phyloP scores from a whole-genome alignment of 2,113 vertebrate species.

The Tapirus terrestris region DNA sequence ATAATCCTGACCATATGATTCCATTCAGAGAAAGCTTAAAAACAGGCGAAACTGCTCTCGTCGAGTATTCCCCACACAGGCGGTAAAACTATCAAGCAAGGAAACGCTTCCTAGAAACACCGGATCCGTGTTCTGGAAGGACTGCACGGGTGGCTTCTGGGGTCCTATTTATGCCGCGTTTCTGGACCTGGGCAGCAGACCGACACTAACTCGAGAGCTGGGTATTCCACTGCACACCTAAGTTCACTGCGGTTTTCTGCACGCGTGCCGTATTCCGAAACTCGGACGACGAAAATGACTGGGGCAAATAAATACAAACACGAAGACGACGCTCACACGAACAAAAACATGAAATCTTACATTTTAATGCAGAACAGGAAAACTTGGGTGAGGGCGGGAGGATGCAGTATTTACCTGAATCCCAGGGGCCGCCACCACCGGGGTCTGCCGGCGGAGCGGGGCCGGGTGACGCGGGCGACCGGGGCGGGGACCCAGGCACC shows the following conservation, averaged over 20 bases:
- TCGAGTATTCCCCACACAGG: not conserved
- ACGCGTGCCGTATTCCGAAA: not conserved
- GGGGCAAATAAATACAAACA: not conserved
- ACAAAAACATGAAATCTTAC: not conserved
- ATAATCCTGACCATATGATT: too few species aligned
- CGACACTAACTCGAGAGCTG: not conserved
- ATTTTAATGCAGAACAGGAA: too few species aligned
- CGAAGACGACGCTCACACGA: not conserved
- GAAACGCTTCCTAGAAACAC: not conserved
- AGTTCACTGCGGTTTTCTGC: not conserved
- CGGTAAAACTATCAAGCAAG: not conserved
- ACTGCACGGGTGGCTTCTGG: not conserved
- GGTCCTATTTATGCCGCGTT: too few species aligned
- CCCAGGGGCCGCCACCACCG: not conserved
- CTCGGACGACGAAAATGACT: not conserved
- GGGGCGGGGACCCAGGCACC: too few species aligned
- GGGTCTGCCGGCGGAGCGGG: not conserved
- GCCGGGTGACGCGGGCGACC: not conserved
- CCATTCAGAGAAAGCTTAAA: not conserved
- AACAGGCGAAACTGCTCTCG: not conserved
- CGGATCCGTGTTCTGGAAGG: fast-evolving
- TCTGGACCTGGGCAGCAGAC: not conserved
- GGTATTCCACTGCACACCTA: not conserved
- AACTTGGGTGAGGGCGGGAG: not conserved
- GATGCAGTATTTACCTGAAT: not conserved